Base-by-base conservation (phyloP, 2,113 vertebrate species). In the Anthoscopus minutus region DNA sequence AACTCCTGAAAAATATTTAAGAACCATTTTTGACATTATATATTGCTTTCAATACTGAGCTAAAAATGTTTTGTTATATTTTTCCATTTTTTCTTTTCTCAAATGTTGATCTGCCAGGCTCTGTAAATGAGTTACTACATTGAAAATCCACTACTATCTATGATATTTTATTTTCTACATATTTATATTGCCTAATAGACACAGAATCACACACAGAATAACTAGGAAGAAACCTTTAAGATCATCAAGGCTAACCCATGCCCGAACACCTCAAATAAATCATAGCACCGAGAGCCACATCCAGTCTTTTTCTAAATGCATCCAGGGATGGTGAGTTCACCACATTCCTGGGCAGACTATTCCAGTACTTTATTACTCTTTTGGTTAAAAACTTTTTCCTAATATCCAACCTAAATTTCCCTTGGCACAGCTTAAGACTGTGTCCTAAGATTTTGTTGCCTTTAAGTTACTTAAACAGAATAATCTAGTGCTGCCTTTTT, bases 21-120 rank as follows among this genome's bases (percentile, higher is more conserved):
- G 21, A 81, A 90, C 5, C 0, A 7, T 16, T 92, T 81, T 71
- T 90, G 5, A 50, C 21, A 77, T 42, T 33, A 50, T 2, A 33
- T 14, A 48, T 22, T 66, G 8, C 16, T 88, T 90, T 81, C 44
- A 66, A 57, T 51, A 67, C 22, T 35, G 15, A 80, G 5, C 72
- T 74, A 66, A 58, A 19, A 91, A 51, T 7, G 28, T 2, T 3
- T 48, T 20, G 15, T 1, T 42, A 42, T 42, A 42, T 74, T 79
- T 67, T 60, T 21, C 5, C 2, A 7, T 11, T 66, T 88, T 57
- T 57, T 0, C 0, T 57, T 77, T 58, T 72, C 38, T 66, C 50
- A 47, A 24, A 58, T 60, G 19, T 56, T 80, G 11, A 37, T 69
- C 23, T 28, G 19, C 11, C 57, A 86, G n/a, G 6, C 17, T 51